Conservation (phyloP, 2,888 invertebrate species). For the Ophioninae sp. region DNA sequence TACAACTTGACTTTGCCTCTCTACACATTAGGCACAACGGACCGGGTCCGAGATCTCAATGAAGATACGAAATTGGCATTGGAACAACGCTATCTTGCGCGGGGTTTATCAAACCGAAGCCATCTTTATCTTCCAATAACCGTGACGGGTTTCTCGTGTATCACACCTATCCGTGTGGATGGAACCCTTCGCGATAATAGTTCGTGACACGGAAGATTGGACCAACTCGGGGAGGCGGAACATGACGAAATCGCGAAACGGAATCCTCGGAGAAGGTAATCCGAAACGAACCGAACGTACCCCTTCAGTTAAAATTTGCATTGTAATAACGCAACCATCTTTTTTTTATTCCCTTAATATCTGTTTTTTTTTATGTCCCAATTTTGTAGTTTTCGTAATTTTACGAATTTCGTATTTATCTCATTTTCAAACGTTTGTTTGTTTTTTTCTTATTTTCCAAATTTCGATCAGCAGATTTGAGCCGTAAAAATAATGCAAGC, state of each 20-base stretch:
- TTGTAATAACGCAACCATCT: background rate
- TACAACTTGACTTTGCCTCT: slow-evolving; percentile 41
- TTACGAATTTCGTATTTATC: no score
- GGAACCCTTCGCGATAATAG: background rate
- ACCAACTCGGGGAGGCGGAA: background rate
- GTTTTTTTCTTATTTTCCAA: no score
- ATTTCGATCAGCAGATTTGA: no score
- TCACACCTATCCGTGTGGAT: slow-evolving; percentile 20
- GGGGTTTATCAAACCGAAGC: slow-evolving; percentile 70
- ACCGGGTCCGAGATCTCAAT: slow-evolving; percentile 74
- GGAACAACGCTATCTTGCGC: slow-evolving; percentile 73
- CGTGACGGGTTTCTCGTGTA: slow-evolving; percentile 66
- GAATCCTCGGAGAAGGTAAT: background rate
- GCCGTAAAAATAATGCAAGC: no score
- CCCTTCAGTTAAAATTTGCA: background rate
- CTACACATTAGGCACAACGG: slow-evolving; percentile 39
- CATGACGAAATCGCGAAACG: slow-evolving; percentile 16
- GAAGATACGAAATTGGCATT: slow-evolving; percentile 74
- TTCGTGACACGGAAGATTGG: slow-evolving; percentile 26
- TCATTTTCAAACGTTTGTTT: no score
- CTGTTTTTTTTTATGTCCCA: no score
- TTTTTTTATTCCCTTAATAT: no score
- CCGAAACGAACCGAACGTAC: no score
- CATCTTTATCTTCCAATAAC: slow-evolving; percentile 75
- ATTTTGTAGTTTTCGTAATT: no score